Base-by-base conservation (phyloP, 1,140 invertebrate genomes). In the Atta texana region DNA sequence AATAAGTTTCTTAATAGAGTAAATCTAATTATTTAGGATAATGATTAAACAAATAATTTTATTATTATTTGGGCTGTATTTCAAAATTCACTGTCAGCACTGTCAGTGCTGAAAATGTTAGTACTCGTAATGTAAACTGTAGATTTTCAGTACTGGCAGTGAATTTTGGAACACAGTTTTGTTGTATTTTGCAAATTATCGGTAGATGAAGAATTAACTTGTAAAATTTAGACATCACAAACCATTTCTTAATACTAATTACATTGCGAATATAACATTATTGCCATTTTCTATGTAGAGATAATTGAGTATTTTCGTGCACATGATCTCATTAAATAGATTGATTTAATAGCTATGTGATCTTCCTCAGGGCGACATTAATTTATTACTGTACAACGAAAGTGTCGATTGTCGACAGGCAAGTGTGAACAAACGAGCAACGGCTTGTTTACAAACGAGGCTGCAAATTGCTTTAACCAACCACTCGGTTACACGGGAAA, bases 391-490 rank as follows among this genome's bases (percentile, higher is more conserved):
- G 64, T 74, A 80, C 74, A 88, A 78, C 59, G 51, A 80, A 88
- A 76, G 81, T 74, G 76, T 86, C 84, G 75, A 86, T 89, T 63
- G 63, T 24, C 63, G 87, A 81, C 86, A 80, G 75, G 87, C 74
- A 89, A 80, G 88, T 86, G 89, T 80, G 88, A 87, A 90, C 74
- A 78, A 87, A 89, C 71, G 63, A 77, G 57, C 59, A 64, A 78
- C 74, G 74, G 88, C 68, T 80, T 89, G 85, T 90, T 90, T 90
- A 84, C 89, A 84, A 90, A 90, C 88, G 89, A 85, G 85, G 74
- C 55, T 87, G 89, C 84, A 87, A 90, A 90, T 90, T 85, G 88
- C 89, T 90, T 89, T 89, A 90, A 90, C 88, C 85, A 89, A 89
- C 85, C 89, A 76, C 88, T 86, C 78, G 85, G 85, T 89, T 87